These are phyloP conservation scores for Pocillopora grandis DNA, from an alignment of 92 coral and sea anemone genomes.

Conservation along the genomic window DNA sequence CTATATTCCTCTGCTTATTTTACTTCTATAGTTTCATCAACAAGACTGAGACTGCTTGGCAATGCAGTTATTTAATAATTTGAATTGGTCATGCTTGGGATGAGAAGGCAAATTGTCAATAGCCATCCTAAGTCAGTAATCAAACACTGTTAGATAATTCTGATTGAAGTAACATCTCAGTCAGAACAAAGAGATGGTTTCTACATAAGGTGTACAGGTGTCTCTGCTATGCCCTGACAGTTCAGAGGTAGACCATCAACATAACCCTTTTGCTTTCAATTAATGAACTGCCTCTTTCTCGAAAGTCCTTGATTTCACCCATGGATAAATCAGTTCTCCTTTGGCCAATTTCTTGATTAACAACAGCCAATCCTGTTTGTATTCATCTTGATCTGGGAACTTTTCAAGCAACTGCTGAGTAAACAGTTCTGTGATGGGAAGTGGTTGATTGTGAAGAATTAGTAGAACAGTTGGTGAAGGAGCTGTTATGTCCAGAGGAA, in stretches of 20 bases:
- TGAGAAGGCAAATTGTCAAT: no score
- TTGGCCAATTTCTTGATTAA: constrained; percentile 51
- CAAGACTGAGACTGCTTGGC: no score
- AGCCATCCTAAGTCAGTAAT: no score
- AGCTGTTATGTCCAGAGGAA: background rate
- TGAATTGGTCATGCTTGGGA: no score
- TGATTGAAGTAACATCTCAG: no score
- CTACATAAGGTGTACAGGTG: no score
- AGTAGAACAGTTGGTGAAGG: constrained; percentile 44
- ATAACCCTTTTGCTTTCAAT: background rate
- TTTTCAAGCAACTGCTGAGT: background rate
- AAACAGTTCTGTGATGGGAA: constrained; percentile 36
- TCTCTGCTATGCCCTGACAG: no score
- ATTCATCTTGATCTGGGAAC: background rate
- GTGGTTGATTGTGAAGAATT: constrained; percentile 45
- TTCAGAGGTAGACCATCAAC: background rate
- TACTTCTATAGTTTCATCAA: no score
- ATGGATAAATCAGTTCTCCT: constrained; percentile 84
- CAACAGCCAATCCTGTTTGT: constrained; percentile 38
- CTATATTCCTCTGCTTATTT: no score
- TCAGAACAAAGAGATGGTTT: no score
- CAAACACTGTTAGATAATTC: no score
- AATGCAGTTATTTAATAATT: no score
- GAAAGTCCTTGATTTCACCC: constrained; percentile 55
- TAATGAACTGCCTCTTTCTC: background rate